Evolutionary conservation across 2,113 vertebrate species (phyloP).

Genomic region (Dinomys branickii): DNA sequence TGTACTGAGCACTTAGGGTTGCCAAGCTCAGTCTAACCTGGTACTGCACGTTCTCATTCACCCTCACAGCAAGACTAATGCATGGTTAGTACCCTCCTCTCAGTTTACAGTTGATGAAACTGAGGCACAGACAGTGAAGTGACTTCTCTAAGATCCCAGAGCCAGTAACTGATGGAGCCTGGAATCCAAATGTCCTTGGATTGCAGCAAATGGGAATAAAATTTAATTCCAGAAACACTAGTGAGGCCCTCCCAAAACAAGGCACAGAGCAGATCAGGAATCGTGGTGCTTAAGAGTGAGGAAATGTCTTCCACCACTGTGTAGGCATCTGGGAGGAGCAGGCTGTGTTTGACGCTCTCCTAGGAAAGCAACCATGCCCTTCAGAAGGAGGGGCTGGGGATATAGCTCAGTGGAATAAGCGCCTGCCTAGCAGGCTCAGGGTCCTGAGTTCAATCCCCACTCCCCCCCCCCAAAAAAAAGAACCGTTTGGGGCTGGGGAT

Average conservation of each 20-base stretch:
- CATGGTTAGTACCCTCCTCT: not conserved
- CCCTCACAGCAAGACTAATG: not conserved
- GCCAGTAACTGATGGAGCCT: not conserved
- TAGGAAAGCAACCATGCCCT: not conserved
- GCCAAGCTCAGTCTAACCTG: not conserved
- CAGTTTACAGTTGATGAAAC: conserved; percentile 1
- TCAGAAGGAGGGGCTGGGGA: no score
- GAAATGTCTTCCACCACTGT: not conserved
- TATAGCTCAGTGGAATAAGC: no score
- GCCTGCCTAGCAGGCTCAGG: no score
- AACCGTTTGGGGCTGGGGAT: no score
- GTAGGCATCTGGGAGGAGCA: not conserved
- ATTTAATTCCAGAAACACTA: conserved; percentile 50
- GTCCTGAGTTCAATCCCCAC: no score
- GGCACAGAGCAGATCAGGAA: not conserved
- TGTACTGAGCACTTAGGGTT: not conserved
- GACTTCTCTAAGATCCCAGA: not conserved
- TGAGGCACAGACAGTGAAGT: not conserved
- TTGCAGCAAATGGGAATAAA: conserved; percentile 35
- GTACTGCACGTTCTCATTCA: not conserved
- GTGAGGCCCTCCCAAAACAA: conserved; percentile 6
- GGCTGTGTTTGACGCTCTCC: not conserved
- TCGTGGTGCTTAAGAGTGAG: not conserved
- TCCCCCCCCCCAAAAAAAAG: no score
- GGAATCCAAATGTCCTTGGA: not conserved